Base-by-base conservation (phyloP, 2,113 vertebrate species). In the Daubentonia madagascariensis region DNA sequence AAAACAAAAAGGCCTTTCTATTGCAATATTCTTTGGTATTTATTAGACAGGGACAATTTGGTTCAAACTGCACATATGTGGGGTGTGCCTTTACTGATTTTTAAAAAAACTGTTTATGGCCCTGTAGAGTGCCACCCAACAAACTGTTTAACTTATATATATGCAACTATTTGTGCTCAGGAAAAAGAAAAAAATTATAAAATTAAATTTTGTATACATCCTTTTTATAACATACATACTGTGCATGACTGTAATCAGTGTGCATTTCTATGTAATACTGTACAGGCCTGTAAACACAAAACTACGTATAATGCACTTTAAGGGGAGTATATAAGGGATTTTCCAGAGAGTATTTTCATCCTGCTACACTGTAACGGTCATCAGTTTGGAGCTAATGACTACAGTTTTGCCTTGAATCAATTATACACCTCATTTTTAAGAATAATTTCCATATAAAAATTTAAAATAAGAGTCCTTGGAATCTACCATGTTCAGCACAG, bases 11-110 rank as follows among this genome's bases (percentile, higher is more conserved):
- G 79, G 70, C 37, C 73, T 80, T 59, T 45, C 17, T 7, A 11
- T 43, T 4, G 6, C 6, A 8, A 1, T 43, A 13, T 57, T 83
- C 94, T 50, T 22, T 40, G 50, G 79, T 52, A 25, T 40, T 40
- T 45, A 4, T 45, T 8, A n/a, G 37, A 14, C 79, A 59, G 73
- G 11, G 16, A 25, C 54, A 22, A 2, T 0, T 7, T 52, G 88
- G 23, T 20, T 68, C n/a, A 32, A 6, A 11, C 50, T 32, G 0
- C 25, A 17, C 23, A 3, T 83, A 0, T 3, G 68, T 6, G n/a
- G 81, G 45, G 11, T 83, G 48, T 75, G 67, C 40, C 50, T 91
- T 43, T 67, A 57, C 20, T 67, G 37, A 40, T 43, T 92, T 25
- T 25, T 23, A 52, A 59, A 40, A 17, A 72, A 17, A 32, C 67